phyloP scores from a whole-genome alignment of 2,113 vertebrate species.

The Myocastor coypus region DNA sequence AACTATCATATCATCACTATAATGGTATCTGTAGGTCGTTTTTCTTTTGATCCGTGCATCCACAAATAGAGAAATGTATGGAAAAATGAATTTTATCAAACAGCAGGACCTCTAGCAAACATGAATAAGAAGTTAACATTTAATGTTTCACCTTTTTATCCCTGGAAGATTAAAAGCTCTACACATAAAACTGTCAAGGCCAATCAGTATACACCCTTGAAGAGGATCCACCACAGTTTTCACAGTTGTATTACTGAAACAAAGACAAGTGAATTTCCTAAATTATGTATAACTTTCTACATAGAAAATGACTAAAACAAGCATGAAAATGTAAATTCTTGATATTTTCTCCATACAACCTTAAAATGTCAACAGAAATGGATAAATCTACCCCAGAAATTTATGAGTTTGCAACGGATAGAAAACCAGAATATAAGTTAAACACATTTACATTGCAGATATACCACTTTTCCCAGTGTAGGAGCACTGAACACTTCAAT shows the following conservation, averaged over 20 bases:
- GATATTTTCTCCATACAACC: not conserved
- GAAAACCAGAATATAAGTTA: not conserved
- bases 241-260: not conserved
- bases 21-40: not conserved
- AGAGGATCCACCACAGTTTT: not conserved
- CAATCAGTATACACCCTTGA: conserved; percentile 25
- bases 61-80: not conserved
- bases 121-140: not conserved
- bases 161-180: not conserved
- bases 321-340: not conserved
- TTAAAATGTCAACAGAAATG: not conserved
- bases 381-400: not conserved
- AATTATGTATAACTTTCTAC: not conserved
- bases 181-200: not conserved
- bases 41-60: not conserved
- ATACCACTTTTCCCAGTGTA: not conserved
- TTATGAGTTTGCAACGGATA: not conserved
- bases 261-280: not conserved
- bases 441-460: not conserved
- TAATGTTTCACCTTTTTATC: not conserved
- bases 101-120: not conserved
- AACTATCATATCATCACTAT: not conserved
- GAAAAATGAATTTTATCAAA: not conserved
- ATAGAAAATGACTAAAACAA: not conserved
- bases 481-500: not conserved